Conservation (phyloP, 1,140 invertebrate genomes). For the Drosophila pachea region DNA sequence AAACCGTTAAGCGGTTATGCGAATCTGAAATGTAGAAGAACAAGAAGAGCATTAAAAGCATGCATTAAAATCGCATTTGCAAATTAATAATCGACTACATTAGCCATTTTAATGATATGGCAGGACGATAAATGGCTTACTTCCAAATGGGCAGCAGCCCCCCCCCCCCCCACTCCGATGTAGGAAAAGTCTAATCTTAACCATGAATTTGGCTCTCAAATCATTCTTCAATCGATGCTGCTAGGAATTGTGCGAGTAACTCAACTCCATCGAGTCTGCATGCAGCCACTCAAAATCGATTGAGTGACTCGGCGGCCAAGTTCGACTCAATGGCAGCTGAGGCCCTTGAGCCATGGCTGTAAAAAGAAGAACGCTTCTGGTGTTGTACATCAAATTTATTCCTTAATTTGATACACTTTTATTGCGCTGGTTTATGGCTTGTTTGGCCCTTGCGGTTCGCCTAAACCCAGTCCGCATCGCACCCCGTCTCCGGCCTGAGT, state of each 20-base stretch:
- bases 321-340: constrained; percentile 12
- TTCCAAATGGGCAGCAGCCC: too few relatives aligned
- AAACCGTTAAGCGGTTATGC: background rate
- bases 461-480: constrained; percentile 35
- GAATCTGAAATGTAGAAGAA: constrained; percentile 39
- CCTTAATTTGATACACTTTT: constrained; percentile 76
- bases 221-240: too few relatives aligned
- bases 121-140: too few relatives aligned
- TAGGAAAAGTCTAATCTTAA: too few relatives aligned
- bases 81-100: constrained; percentile 16
- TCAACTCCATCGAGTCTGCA: too few relatives aligned
- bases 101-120: too few relatives aligned
- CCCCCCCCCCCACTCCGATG: too few relatives aligned
- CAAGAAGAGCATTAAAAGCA: constrained; percentile 38
- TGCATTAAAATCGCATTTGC: constrained; percentile 29
- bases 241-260: too few relatives aligned
- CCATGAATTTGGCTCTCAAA: too few relatives aligned
- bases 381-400: constrained; percentile 59
- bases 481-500: constrained; percentile 2
- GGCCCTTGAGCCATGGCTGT: constrained; percentile 21
- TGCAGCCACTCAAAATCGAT: constrained; percentile 15
- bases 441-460: constrained; percentile 65
- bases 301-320: constrained; percentile 13
- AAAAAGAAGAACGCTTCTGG: constrained; percentile 23
- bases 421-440: constrained; percentile 68